Evolutionary conservation across 1,140 invertebrate species (phyloP), one percentile per base, ranked within the genome.

Genomic region (Drosophila nannoptera): DNA sequence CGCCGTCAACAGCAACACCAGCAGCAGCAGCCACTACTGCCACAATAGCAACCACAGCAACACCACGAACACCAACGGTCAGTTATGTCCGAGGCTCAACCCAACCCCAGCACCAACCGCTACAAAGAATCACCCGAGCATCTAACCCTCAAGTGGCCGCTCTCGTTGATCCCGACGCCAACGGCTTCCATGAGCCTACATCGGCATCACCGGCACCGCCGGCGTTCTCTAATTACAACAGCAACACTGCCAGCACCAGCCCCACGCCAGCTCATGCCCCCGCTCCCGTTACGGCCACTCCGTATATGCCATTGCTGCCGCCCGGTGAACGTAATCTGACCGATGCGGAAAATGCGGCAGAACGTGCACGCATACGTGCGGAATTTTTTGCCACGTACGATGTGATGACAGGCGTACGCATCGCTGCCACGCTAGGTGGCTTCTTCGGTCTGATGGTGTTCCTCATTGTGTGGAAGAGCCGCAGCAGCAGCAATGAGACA

Each of bases 301-400:
- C 78, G 22, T 87, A 87, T 33, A 77, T 77, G 74, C 74, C 80
- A 9, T 62, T 81, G 6, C 56, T 84, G 45, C 80, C 81, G 32
- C 83, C 80, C 7, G 81, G 81, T n/a, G 81, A 77, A 33, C 83
- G 56, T 5, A 88, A 88, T 81, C 55, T 78, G 69, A 87, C 87
- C 12, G 72, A 78, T 11, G 84, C 83, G 12, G 71, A 88, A 67
- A 76, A 72, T 48, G 72, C 73, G 3, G 75, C 73, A 6, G 76
- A 90, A 55, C 90, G 91, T 46, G 93, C 94, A 77, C 92, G 92
- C 71, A 92, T 94, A 69, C 92, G 93, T 75, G 92, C 93, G 74
- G 94, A 96, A 89, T 96, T 96, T 90, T 97, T 96, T 91, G 94
- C 94, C 70, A 96, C 95, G 36, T 97, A 97, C 90, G 96, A 97